A percentile compares a stretch with the other conserved stretches of the same genome.
phyloP scores from a whole-genome alignment of 2,113 vertebrate species.

The Gobio gobio region DNA sequence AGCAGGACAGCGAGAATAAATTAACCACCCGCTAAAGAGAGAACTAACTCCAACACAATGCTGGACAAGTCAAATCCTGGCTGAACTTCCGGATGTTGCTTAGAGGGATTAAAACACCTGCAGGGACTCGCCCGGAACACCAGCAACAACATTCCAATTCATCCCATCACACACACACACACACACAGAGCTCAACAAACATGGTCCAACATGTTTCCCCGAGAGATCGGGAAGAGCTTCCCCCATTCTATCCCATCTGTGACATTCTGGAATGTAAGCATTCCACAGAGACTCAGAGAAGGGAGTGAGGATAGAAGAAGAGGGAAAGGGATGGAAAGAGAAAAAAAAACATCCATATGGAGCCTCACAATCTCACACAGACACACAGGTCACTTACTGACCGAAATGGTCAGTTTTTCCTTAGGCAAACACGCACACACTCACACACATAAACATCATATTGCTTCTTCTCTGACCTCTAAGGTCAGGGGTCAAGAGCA shows the following conservation, averaged over 20 bases:
- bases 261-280: conserved; percentile 67
- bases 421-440: background rate
- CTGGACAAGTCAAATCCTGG: background rate
- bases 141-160: conserved; percentile 65
- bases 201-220: conserved; percentile 44
- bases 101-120: conserved; percentile 70
- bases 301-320: background rate
- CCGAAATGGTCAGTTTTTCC: background rate
- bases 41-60: background rate
- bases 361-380: conserved; percentile 53
- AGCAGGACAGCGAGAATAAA: conserved; percentile 56
- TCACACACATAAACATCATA: conserved; percentile 1
- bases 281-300: conserved; percentile 62
- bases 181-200: conserved; percentile 41
- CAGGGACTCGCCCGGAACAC: conserved; percentile 69
- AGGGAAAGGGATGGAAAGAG: background rate
- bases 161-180: conserved; percentile 33
- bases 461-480: conserved; percentile 1
- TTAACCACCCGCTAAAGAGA: background rate
- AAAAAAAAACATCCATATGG: conserved; percentile 63
- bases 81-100: conserved; percentile 45
- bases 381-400: background rate
- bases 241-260: conserved; percentile 44
- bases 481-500: conserved; percentile 25
- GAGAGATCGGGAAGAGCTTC: conserved; percentile 42